Base-by-base conservation (phyloP, 2,113 vertebrate species). In the Malurus cyaneus region DNA sequence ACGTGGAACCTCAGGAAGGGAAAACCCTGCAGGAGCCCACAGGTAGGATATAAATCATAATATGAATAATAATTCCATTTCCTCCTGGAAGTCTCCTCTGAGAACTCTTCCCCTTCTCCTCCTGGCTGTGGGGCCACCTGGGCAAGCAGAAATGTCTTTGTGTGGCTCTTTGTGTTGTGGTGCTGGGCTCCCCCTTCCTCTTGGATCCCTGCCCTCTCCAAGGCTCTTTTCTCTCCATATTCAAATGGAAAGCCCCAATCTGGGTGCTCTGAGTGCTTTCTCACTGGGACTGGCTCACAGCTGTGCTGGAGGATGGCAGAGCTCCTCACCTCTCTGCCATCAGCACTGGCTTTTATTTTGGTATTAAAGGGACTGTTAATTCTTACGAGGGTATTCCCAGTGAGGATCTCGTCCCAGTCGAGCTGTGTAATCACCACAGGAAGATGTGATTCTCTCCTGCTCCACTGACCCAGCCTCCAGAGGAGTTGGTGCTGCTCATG, bases 21-120 rank as follows among this genome's bases (percentile, higher is more conserved):
- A n/a, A 80, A 47, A 0, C 36, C 64, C 49, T 14, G 17, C 90
- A 13, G 9, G 95, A 97, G 42, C 80, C 80, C 52, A 16, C 95
- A 96, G 97, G 97, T 97, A 97, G 71, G 50, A 46, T 1, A 44
- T 0, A 31, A 36, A 52, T 10, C 15, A 2, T 9, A 9, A 41
- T 24, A 14, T 1, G 15, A 29, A 36, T 12, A 12, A 3, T 6
- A 21, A 34, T 47, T 57, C 7, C 5, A 0, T 73, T 80, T 78
- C 14, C 16, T 70, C 8, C 0, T 12, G 80, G 86, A 31, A 50
- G 8, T 28, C 7, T 16, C 29, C 81, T 53, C 44, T 50, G 49
- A 20, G 85, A 78, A 24, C 61, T 71, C 3, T 46, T 46, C 67
- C 59, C 87, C 71, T 88, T 15, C 36, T 39, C 59, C 86, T 47